Percentiles rank a stretch among this genome's conserved stretches.
Conservation (phyloP, 2,797 vertebrate genomes). For the Coranthus polyacanthus region DNA sequence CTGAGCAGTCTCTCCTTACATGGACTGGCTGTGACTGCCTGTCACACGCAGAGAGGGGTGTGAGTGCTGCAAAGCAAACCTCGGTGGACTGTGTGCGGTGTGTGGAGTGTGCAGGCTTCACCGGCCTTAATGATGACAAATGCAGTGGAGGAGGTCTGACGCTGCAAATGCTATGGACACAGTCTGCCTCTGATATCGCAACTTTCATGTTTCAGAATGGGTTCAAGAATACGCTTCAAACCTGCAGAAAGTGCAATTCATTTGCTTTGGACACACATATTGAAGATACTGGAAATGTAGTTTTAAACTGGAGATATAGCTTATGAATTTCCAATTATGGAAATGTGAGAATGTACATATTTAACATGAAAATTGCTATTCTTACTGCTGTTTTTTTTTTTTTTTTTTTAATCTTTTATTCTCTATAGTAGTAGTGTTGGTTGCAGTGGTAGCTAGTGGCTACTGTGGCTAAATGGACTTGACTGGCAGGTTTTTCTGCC, state of each 20-base stretch:
- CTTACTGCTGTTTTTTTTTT: background rate
- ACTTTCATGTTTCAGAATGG: background rate
- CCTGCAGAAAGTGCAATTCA: background rate
- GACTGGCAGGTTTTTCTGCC: slow-evolving; percentile 1
- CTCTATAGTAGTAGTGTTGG: background rate
- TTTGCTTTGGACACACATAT: background rate
- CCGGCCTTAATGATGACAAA: slow-evolving; percentile 56
- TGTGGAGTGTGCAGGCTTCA: slow-evolving; percentile 27
- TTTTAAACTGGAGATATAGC: background rate
- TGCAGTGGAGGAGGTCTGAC: slow-evolving; percentile 39
- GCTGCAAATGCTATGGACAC: slow-evolving; percentile 26
- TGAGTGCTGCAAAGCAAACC: slow-evolving; percentile 33
- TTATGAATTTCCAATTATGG: background rate
- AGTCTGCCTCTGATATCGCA: slow-evolving; percentile 20
- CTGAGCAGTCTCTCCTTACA: slow-evolving; percentile 19
- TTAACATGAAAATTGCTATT: background rate
- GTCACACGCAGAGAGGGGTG: slow-evolving; percentile 49
- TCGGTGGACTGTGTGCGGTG: slow-evolving; percentile 4
- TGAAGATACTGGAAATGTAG: background rate
- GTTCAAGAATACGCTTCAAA: background rate
- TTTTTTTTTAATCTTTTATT: background rate
- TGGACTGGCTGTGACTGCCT: slow-evolving; percentile 35
- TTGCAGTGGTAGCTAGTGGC: background rate
- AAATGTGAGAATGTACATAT: background rate
- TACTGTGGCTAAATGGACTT: background rate